These are phyloP conservation scores for Rotaria socialis DNA, from an alignment of 2,888 invertebrate species.

Conservation along the genomic window DNA sequence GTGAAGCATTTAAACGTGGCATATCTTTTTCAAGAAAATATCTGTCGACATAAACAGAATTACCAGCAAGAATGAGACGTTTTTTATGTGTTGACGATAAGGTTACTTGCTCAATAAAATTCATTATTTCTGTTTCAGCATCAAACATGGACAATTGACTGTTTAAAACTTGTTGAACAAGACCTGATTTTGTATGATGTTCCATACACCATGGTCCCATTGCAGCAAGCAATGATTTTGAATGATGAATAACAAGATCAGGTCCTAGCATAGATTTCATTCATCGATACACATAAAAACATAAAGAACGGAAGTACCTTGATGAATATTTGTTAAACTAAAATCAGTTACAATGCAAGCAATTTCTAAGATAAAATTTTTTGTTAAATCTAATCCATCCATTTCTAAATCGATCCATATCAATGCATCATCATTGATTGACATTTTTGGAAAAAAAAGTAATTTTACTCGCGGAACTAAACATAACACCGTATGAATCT, in stretches of 20 bases:
- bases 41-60: slow-evolving; percentile 79
- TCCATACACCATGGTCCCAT: slow-evolving; percentile 81
- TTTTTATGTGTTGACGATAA: not conserved
- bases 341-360: slow-evolving; percentile 74
- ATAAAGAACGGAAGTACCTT: not conserved
- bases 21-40: slow-evolving; percentile 76
- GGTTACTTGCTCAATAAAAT: slow-evolving; percentile 67
- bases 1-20: slow-evolving; percentile 72
- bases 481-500: too few species aligned
- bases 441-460: not conserved
- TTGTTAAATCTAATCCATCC: slow-evolving; percentile 72
- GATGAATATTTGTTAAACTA: slow-evolving; percentile 37
- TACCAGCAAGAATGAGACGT: slow-evolving; percentile 69
- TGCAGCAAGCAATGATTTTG: slow-evolving; percentile 67
- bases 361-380: slow-evolving; percentile 78
- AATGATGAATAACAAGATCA: slow-evolving; percentile 50
- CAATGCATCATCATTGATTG: not conserved
- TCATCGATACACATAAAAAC: not conserved
- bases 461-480: not conserved
- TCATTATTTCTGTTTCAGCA: slow-evolving; percentile 71
- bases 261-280: slow-evolving; percentile 36
- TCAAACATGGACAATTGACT: slow-evolving; percentile 68
- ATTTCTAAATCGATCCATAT: slow-evolving; percentile 62
- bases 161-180: slow-evolving; percentile 70
- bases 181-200: slow-evolving; percentile 77